Evolutionary conservation across 1,140 invertebrate species (phyloP), one percentile per base, ranked within the genome.

Genomic region (Campoletis sonorensis): DNA sequence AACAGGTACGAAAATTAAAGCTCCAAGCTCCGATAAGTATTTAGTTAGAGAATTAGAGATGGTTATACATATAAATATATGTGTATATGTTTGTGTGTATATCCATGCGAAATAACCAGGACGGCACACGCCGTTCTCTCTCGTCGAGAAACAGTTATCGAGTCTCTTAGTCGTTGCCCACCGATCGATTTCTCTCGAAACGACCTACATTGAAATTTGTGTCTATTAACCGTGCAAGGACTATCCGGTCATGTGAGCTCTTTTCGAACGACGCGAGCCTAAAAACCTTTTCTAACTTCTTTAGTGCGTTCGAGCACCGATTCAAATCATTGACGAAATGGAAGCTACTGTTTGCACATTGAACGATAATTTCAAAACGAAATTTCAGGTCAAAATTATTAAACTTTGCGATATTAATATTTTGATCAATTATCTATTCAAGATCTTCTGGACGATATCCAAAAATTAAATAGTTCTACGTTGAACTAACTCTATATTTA

Each of bases 131-230:
- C 72, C 79, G 75, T 73, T 81, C 72, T 84, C 73, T 81, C 80
- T 23, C 4, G 82, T 84, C 37, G 83, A 83, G 82, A 82, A 85
- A 86, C 85, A 85, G 83, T 83, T 71, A 86, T 82, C 79, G 75
- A 81, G 37, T 76, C 61, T 83, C 26, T 54, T 64, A 27, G 27
- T 54, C 21, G 21, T 26, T 37, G 77, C 67, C 51, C 58, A 76
- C 72, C 73, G 82, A 84, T 86, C 85, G 83, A 85, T 87, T 87
- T 87, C 86, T 84, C 85, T 84, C 80, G 16, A 58, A 30, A 58
- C 80, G 84, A 85, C 86, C 86, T 85, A 87, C 86, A 85, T 87
- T 70, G 75, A 81, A 83, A 85, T 83, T 83, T 79, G 81, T 82
- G 79, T 79, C 82, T 85, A 84, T 84, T 84, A 84, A 81, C 77